Evolutionary conservation across 2,888 invertebrate species (phyloP), one percentile per base, ranked within the genome.

Genomic region (Zygogramma bicolorata): DNA sequence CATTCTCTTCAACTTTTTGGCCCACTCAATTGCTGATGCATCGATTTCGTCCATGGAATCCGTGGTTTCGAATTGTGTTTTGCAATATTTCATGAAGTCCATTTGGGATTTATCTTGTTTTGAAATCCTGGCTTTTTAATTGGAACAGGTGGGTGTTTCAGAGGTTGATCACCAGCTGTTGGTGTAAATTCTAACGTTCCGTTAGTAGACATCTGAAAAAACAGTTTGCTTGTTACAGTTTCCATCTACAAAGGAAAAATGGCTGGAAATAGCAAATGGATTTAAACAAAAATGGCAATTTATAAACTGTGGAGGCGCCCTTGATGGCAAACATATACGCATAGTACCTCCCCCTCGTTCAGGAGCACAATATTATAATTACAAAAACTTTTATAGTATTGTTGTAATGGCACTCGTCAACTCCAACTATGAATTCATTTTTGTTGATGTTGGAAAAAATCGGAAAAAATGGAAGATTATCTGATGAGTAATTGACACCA

Each of bases 341-440:
- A n/a, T n/a, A n/a, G n/a, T n/a, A n/a, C n/a, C n/a, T n/a, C n/a
- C n/a, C n/a, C n/a, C n/a, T n/a, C n/a, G 29, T 53, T 53, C 66
- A 31, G 70, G 67, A 38, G 63, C 72, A 31, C 34, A 34, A 27
- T 75, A 70, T 40, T 75, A 72, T 53, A 75, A 75, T 57, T 70
- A 75, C 20, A 73, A 75, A 18, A 65, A 67, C 13, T n/a, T n/a
- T n/a, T n/a, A n/a, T n/a, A n/a, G n/a, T n/a, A n/a, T n/a, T n/a
- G n/a, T n/a, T n/a, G n/a, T 71, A 27, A 71, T 69, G 68, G 71
- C 74, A 4, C 27, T 71, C 20, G 71, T 71, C 29, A 67, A 71
- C 46, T 15, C 67, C 6, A 69, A 74, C 29, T 69, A 74, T 38
- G 69, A 74, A 69, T 71, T 74, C 18, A 66, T 74, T 58, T 71